phyloP scores from a whole-genome alignment of 2,888 invertebrate genomes.

The Acanthosoma haemorrhoidale region DNA sequence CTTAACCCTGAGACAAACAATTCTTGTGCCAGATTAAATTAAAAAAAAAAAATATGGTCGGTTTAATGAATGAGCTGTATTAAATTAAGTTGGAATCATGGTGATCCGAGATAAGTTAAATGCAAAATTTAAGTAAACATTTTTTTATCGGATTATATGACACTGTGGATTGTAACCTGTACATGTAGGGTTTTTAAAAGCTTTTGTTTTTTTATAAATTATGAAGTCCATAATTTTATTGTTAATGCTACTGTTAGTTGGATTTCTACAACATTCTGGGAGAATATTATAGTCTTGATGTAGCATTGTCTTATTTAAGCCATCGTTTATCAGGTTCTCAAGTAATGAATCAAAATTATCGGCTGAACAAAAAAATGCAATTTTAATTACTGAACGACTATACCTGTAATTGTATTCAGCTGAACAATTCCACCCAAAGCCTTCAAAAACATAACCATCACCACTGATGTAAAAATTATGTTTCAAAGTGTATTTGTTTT shows the following conservation, averaged over 20 bases:
- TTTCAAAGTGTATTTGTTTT: not conserved
- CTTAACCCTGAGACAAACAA: too few species aligned
- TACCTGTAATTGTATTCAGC: not conserved
- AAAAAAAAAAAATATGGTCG: too few species aligned
- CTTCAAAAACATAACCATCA: constrained; percentile 17
- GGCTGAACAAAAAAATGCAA: constrained; percentile 2
- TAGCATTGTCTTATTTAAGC: not conserved
- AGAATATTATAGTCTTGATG: not conserved
- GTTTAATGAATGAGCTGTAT: too few species aligned
- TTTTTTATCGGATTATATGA: too few species aligned
- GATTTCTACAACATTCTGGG: constrained; percentile 7
- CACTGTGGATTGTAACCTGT: not conserved
- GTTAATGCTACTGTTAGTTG: not conserved
- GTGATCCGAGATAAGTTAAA: too few species aligned
- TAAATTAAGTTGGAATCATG: too few species aligned
- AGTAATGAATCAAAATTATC: not conserved
- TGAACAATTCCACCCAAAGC: not conserved
- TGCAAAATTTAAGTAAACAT: too few species aligned
- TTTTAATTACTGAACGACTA: not conserved
- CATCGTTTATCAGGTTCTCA: not conserved
- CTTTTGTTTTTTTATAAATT: not conserved
- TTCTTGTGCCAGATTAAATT: too few species aligned
- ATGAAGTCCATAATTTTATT: not conserved
- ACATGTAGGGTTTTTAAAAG: not conserved
- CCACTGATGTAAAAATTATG: constrained; percentile 15